Percentiles rank a stretch among this genome's conserved stretches.
These are phyloP conservation scores for Drosophila parvula DNA, from an alignment of 1,140 invertebrate species.

Conservation along the genomic window DNA sequence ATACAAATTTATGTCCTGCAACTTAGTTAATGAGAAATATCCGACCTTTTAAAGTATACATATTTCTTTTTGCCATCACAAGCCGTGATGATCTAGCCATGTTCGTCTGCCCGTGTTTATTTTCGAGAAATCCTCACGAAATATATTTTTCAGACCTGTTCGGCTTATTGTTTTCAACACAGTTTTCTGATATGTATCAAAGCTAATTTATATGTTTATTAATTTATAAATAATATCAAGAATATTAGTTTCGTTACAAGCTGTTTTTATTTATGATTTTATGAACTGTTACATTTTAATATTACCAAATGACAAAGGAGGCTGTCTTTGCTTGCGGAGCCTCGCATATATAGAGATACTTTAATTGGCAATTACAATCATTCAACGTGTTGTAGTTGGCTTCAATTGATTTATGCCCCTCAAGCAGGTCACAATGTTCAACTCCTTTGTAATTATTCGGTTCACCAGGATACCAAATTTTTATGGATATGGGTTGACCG, in stretches of 20 bases:
- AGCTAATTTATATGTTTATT: neutral
- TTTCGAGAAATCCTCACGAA: too few relatives aligned
- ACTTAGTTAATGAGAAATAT: too few relatives aligned
- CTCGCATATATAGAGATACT: constrained; percentile 84
- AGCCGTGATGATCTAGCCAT: too few relatives aligned
- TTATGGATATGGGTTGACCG: neutral
- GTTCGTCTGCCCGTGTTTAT: too few relatives aligned
- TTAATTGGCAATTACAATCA: neutral
- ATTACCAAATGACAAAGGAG: constrained; percentile 5
- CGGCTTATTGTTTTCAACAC: too few relatives aligned
- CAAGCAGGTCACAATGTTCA: constrained; percentile 12
- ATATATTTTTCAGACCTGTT: too few relatives aligned
- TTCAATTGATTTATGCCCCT: neutral
- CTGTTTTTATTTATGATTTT: neutral
- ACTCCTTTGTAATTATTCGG: constrained; percentile 3
- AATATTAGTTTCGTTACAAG: neutral
- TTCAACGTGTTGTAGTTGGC: constrained; percentile 7
- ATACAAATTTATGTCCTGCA: too few relatives aligned
- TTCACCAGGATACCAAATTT: constrained; percentile 9
- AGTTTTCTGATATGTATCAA: too few relatives aligned
- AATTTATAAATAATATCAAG: neutral
- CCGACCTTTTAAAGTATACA: too few relatives aligned
- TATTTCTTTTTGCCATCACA: too few relatives aligned
- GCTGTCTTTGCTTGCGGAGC: neutral
- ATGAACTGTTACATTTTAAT: neutral